Conservation (phyloP, 2,888 invertebrate species). For the Lasioglossum zephyrum region DNA sequence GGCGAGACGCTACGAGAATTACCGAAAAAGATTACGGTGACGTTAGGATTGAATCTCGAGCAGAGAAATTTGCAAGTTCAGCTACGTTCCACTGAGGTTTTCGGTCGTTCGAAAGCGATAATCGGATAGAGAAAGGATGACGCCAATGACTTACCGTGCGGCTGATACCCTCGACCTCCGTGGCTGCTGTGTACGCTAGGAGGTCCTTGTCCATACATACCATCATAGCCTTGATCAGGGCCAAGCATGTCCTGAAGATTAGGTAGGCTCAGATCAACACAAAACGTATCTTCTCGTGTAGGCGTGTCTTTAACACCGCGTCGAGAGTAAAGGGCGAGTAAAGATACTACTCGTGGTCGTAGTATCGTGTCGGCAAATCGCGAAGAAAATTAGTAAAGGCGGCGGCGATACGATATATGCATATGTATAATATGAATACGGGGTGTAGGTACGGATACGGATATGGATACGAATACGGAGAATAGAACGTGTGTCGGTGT, state of each 20-base stretch:
- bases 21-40: slow-evolving; percentile 9
- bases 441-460: not conserved
- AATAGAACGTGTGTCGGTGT: slow-evolving; percentile 3
- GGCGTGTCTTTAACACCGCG: slow-evolving; percentile 63
- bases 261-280: slow-evolving; percentile 83
- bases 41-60: slow-evolving; percentile 12
- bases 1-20: not conserved
- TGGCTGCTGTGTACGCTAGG: slow-evolving; percentile 94
- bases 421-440: not conserved
- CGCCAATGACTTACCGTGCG: slow-evolving; percentile 89
- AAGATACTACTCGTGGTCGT: slow-evolving; percentile 34
- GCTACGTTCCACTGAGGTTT: slow-evolving; percentile 53
- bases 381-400: slow-evolving; percentile 22
- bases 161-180: slow-evolving; percentile 91
- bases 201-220: slow-evolving; percentile 96
- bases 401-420: slow-evolving; percentile 25
- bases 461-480: not conserved
- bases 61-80: slow-evolving; percentile 33
- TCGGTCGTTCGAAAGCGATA: slow-evolving; percentile 61
- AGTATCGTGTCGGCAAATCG: slow-evolving; percentile 45
- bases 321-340: slow-evolving; percentile 46
- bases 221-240: slow-evolving; percentile 96
- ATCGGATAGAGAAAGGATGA: slow-evolving; percentile 57
- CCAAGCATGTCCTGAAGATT: slow-evolving; percentile 93
- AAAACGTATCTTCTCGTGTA: slow-evolving; percentile 73